Evolutionary conservation across 2,888 invertebrate genomes (phyloP).

Genomic region (Megamerina dolium): DNA sequence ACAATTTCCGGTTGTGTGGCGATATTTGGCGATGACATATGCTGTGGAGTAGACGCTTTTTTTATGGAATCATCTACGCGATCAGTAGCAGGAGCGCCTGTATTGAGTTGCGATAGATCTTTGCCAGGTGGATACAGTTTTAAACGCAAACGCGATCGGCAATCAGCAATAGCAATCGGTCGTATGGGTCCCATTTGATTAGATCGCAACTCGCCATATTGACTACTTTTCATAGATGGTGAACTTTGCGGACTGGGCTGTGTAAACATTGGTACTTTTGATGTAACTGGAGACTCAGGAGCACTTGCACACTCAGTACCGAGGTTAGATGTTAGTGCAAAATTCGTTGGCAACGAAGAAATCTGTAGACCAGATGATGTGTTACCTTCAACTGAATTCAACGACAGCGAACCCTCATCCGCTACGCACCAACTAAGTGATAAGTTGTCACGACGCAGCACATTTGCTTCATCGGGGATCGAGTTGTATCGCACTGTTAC

Average conservation of each 20-base stretch:
- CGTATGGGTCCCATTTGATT: slow-evolving; percentile 33
- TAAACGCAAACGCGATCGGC: slow-evolving; percentile 45
- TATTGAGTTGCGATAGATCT: slow-evolving; percentile 25
- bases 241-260: slow-evolving; percentile 34
- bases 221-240: slow-evolving; percentile 39
- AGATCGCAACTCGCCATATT: slow-evolving; percentile 27
- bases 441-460: slow-evolving; percentile 35
- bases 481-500: slow-evolving; percentile 48
- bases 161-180: slow-evolving; percentile 48
- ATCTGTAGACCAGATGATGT: slow-evolving; percentile 19
- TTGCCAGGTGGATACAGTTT: slow-evolving; percentile 47
- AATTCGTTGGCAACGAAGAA: slow-evolving; percentile 17
- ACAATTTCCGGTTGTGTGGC: slow-evolving; percentile 33
- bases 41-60: slow-evolving; percentile 41
- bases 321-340: slow-evolving; percentile 15
- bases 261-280: slow-evolving; percentile 30
- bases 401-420: slow-evolving; percentile 33
- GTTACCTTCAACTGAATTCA: slow-evolving; percentile 33
- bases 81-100: slow-evolving; percentile 5
- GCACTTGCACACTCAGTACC: slow-evolving; percentile 44
- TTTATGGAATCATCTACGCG: slow-evolving; percentile 27
- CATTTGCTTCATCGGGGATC: slow-evolving; percentile 32
- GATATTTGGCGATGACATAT: slow-evolving; percentile 49
- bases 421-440: slow-evolving; percentile 36
- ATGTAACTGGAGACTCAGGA: slow-evolving; percentile 45